A percentile compares a stretch with the other conserved stretches of the same genome.
Conservation (phyloP, 2,113 vertebrate species). For the Odocoileus hemionus region DNA sequence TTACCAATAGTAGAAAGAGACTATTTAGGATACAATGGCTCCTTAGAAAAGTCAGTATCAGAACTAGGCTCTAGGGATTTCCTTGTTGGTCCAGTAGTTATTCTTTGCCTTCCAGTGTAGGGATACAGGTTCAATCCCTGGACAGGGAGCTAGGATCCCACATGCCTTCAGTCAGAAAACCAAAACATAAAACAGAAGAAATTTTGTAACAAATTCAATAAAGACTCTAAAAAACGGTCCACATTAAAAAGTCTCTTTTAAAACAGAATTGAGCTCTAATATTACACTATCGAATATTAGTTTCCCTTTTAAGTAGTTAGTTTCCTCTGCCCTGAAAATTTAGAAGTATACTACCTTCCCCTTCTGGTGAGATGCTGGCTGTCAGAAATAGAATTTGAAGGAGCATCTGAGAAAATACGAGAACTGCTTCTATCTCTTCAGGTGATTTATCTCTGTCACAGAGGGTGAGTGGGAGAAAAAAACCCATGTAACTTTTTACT, state of each 20-base stretch:
- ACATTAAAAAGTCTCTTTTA: not conserved
- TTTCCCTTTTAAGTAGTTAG: not conserved
- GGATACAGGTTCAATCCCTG: not conserved
- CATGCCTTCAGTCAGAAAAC: not conserved
- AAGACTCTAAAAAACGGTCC: not conserved
- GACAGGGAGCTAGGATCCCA: not conserved
- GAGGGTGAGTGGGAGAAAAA: not conserved
- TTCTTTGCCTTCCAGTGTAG: not conserved
- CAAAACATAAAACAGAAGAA: not conserved
- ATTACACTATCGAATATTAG: not conserved
- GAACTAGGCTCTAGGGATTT: not conserved
- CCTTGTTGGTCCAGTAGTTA: not conserved
- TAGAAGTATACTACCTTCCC: not conserved
- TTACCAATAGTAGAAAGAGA: not conserved
- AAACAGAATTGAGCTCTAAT: not conserved
- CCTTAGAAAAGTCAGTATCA: not conserved
- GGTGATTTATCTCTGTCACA: not conserved
- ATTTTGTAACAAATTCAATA: not conserved
- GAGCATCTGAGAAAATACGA: not conserved
- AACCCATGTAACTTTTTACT: not conserved
- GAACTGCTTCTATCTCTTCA: not conserved
- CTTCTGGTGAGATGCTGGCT: not conserved
- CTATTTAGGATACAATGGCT: not conserved
- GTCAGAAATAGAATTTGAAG: not conserved
- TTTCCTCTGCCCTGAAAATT: not conserved